Conservation (phyloP, 1,140 invertebrate genomes). For the Ctenoplectra terminalis region DNA sequence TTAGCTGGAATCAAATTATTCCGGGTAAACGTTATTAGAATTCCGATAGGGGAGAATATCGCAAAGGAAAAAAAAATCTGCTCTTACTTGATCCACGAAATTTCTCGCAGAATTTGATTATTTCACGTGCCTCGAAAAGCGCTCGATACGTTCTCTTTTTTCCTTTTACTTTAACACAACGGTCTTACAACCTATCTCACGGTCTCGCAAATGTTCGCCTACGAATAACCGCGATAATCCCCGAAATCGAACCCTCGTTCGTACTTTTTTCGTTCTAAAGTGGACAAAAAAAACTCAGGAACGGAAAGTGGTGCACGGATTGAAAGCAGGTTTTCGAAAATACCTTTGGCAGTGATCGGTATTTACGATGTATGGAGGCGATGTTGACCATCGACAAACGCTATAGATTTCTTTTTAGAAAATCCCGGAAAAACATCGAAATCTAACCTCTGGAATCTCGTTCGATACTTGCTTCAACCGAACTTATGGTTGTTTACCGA, state of each 20-base stretch:
- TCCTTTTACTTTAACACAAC: too few relatives aligned
- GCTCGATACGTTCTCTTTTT: not conserved
- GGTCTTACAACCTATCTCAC: too few relatives aligned
- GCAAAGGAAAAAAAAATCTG: not conserved
- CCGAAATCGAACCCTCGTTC: not conserved
- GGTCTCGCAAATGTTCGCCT: too few relatives aligned
- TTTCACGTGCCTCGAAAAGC: conserved; percentile 7
- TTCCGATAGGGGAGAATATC: not conserved
- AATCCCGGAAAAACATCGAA: too few relatives aligned
- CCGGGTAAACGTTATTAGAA: not conserved
- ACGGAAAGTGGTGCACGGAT: too few relatives aligned
- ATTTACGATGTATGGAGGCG: too few relatives aligned
- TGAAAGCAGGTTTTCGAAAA: too few relatives aligned
- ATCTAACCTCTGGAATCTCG: too few relatives aligned
- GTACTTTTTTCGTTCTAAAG: not conserved
- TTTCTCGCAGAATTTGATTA: conserved; percentile 3
- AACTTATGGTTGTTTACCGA: not conserved
- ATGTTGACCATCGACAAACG: too few relatives aligned
- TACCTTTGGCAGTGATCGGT: too few relatives aligned
- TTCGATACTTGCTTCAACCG: not conserved
- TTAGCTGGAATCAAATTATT: conserved; percentile 24
- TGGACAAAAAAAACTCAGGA: too few relatives aligned
- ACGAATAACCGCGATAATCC: not conserved
- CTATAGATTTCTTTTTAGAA: too few relatives aligned
- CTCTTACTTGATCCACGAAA: not conserved